Percentiles rank a stretch among this genome's conserved stretches.
phyloP scores from a whole-genome alignment of 2,113 vertebrate genomes.

The Oryzias melastigma region DNA sequence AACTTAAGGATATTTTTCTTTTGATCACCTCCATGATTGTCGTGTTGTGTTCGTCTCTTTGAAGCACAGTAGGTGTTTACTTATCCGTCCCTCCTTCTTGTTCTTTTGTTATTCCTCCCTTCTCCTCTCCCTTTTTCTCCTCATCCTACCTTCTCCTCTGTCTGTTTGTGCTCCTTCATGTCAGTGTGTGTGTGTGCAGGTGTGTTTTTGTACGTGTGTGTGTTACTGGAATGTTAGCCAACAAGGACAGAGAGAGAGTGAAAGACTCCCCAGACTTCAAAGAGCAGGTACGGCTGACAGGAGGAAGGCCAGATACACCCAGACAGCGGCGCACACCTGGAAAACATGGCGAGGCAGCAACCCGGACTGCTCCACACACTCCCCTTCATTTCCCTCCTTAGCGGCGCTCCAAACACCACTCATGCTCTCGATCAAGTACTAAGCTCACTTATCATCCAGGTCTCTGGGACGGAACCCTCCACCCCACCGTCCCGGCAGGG shows the following conservation, averaged over 20 bases:
- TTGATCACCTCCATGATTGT: background rate
- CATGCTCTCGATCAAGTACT: conserved; percentile 58
- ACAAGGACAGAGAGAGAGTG: conserved; percentile 60
- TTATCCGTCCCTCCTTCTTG: conserved; percentile 62
- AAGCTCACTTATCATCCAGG: conserved; percentile 57
- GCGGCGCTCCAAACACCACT: conserved; percentile 40
- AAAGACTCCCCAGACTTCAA: conserved; percentile 77
- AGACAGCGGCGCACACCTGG: conserved; percentile 81
- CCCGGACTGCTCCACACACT: conserved; percentile 39
- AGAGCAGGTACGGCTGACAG: conserved; percentile 73
- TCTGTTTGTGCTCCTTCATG: conserved; percentile 34
- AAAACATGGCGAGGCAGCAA: conserved; percentile 70
- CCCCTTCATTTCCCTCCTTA: conserved; percentile 39
- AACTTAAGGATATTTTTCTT: too few relatives aligned
- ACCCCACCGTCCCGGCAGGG: conserved; percentile 19
- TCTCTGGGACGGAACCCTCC: conserved; percentile 27
- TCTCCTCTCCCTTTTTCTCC: conserved; percentile 37
- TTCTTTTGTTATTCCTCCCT: conserved; percentile 66
- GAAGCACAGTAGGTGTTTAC: conserved; percentile 66
- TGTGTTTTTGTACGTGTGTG: conserved; percentile 49
- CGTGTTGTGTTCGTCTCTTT: conserved; percentile 39
- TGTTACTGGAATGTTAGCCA: conserved; percentile 70
- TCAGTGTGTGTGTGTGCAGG: conserved; percentile 37
- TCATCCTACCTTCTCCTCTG: conserved; percentile 39
- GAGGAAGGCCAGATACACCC: conserved; percentile 67